A percentile compares a stretch with the other conserved stretches of the same genome.
Conservation (phyloP, 2,113 vertebrate genomes). For the Pseudolaguvia tuberculata region DNA sequence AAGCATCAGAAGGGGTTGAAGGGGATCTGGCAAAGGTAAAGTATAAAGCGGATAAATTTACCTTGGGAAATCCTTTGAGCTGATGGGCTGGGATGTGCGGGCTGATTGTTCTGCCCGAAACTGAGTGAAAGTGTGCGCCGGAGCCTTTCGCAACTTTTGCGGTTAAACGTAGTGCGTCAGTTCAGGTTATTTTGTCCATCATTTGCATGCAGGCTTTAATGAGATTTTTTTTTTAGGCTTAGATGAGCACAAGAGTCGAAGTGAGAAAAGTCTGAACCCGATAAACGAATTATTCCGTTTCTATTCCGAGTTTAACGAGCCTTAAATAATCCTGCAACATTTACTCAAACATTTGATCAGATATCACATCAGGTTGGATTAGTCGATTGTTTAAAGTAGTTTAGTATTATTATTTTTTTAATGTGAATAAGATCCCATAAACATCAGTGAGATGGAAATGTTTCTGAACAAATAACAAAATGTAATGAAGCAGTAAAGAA, state of each 20-base stretch:
- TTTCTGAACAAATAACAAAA: background rate
- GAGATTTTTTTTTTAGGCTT: no score
- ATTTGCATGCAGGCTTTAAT: background rate
- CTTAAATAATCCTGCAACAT: background rate
- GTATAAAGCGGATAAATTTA: background rate
- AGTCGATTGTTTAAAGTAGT: background rate
- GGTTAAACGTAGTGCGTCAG: background rate
- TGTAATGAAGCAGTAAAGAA: constrained; percentile 3
- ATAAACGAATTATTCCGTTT: background rate
- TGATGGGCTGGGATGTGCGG: background rate
- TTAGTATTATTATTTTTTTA: background rate
- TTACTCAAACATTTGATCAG: background rate
- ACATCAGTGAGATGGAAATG: no score
- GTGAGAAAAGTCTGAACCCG: background rate
- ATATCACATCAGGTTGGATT: background rate
- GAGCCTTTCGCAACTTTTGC: background rate
- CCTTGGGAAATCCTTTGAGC: background rate
- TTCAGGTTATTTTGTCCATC: background rate
- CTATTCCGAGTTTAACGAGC: background rate
- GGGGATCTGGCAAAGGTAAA: background rate
- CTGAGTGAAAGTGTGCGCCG: background rate
- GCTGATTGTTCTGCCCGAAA: background rate
- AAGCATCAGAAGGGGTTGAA: background rate
- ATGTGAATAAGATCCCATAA: background rate
- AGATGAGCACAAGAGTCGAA: background rate